phyloP scores from a whole-genome alignment of 2,888 invertebrate species.

The Eledone cirrhosa region DNA sequence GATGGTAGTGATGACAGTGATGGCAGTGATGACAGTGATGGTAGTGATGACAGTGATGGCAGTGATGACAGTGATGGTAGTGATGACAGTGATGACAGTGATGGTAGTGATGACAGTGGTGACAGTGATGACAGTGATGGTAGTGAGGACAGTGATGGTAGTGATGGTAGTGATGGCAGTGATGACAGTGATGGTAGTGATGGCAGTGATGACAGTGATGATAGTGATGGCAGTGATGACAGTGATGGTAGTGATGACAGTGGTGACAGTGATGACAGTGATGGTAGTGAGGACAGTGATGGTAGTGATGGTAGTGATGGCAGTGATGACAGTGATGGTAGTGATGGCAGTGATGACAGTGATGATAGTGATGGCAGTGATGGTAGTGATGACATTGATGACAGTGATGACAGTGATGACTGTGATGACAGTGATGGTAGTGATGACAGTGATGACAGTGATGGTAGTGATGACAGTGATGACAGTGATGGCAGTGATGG shows the following conservation, averaged over 20 bases:
- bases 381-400: too few relatives aligned
- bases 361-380: too few relatives aligned
- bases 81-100: slow-evolving; percentile 15
- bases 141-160: too few relatives aligned
- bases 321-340: slow-evolving; percentile 3
- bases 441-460: slow-evolving; percentile 9
- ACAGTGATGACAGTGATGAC: too few relatives aligned
- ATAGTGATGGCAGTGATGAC: neutral
- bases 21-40: slow-evolving; percentile 7
- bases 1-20: slow-evolving; percentile 19
- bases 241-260: slow-evolving; percentile 8
- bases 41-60: neutral
- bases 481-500: slow-evolving; percentile 10
- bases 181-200: neutral
- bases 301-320: too few relatives aligned
- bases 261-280: slow-evolving; percentile 19
- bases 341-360: neutral
- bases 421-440: slow-evolving; percentile 4
- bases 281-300: too few relatives aligned
- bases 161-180: too few relatives aligned
- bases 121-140: neutral
- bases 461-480: neutral
- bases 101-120: slow-evolving; percentile 8
- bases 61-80: neutral
- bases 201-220: neutral